Evolutionary conservation across 2,797 vertebrate genomes (phyloP), one percentile per base, ranked within the genome.

Genomic region (Alcedo atthis): DNA sequence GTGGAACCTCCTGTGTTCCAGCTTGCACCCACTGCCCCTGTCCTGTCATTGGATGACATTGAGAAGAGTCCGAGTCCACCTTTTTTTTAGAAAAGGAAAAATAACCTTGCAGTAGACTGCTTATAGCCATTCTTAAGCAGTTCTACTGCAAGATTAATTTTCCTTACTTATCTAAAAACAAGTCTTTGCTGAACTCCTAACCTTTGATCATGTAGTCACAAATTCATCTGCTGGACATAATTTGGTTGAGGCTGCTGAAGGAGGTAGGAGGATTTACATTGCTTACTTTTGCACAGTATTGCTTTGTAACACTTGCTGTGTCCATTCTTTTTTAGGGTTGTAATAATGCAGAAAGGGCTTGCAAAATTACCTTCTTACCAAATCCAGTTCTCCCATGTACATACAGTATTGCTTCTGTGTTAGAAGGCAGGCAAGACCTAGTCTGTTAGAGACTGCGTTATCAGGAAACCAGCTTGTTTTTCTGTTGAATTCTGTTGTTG

Each of bases 291-390:
- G 37, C 37, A 40, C 37, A 40, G 37, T 40, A 40, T 40, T 40
- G 13, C 13, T 40, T 40, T 12, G 13, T 40, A 40, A 40, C 37
- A 40, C 37, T 68, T 49, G 37, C 1, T 64, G 9, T 33, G 7
- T 30, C 25, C 0, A 0, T 62, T 79, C 5, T 59, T 70, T 75
- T 45, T 12, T 7, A 0, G 1, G 8, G 13, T 32, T 69, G 17
- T 46, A 37, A 6, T 51, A 88, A 63, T 67, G 40, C 33, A 17
- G 18, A 42, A 79, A 40, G 32, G 54, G 19, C 58, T 75, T 67
- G 30, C 58, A 58, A 54, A 70, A 67, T 74, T 25, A 37, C 32
- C 12, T 68, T 66, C 48, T 70, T 79, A 15, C 3, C 37, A 54
- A 37, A 70, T 71, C 19, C 22, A 21, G 21, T 58, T 84, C 35